These are phyloP conservation scores for Cygnus atratus DNA, from an alignment of 2,113 vertebrate species.

Conservation along the genomic window DNA sequence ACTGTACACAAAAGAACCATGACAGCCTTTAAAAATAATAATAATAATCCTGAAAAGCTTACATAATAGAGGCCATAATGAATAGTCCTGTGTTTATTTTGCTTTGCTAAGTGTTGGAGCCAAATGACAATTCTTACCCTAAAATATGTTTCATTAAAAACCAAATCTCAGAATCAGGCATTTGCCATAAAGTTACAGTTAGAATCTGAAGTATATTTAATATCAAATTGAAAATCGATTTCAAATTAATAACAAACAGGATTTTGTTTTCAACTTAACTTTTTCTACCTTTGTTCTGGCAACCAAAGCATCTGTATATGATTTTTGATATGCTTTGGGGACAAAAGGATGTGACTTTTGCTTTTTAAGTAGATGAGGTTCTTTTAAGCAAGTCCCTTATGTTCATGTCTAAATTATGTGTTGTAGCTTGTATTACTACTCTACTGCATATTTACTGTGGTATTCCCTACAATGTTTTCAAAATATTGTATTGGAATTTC, in stretches of 20 bases:
- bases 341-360: background rate
- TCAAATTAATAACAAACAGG: background rate
- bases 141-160: background rate
- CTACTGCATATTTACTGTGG: background rate
- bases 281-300: background rate
- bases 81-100: background rate
- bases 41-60: background rate
- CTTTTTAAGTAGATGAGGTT: background rate
- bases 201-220: background rate
- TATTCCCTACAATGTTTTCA: background rate
- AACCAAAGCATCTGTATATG: background rate
- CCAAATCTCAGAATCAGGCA: background rate
- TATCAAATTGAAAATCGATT: accelerated
- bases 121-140: background rate
- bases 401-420: background rate
- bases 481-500: background rate
- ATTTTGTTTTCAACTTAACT: background rate
- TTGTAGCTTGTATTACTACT: background rate
- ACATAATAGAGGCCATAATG: background rate
- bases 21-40: background rate
- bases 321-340: background rate
- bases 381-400: background rate
- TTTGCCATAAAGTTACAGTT: background rate
- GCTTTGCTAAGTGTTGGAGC: background rate
- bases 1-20: background rate